Base-by-base conservation (phyloP, 1,140 invertebrate species). In the Macrobrachium nipponense region DNA sequence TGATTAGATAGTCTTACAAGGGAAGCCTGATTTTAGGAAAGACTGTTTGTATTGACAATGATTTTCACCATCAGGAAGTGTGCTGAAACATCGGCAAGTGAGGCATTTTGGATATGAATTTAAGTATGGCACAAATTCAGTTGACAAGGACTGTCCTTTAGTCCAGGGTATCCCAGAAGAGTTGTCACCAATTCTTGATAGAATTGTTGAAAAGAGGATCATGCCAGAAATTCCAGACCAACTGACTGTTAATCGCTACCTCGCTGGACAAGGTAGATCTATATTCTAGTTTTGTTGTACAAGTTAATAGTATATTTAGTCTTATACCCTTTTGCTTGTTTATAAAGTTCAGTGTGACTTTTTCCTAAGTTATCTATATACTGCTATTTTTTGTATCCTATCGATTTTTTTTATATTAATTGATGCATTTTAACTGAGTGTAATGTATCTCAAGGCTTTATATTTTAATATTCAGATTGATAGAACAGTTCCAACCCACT, bases 21-120 rank as follows among this genome's bases (percentile, higher is more conserved):
- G 3, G 51, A 51, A 51, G 51, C 8, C 51, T 51, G 7, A 51
- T 51, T 2, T 6, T 10, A 6, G 15, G 76, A 78, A 60, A 14
- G 20, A 2, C 17, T 87, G 64, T 62, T 73, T 51, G 36, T n/a
- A 36, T n/a, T 14, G 4, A 12, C 36, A 87, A 12, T 43, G 51
- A 70, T 44, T 5, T 82, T 27, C 66, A 51, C 78, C 51, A 51
- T 59, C n/a, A 86, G 64, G 77, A 80, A 90, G 89, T 81, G 91
- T 89, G 61, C 91, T 98, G 82, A 99, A 98, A 91, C 95, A 98
- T 90, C 92, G 98, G 70, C 93, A 93, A 92, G 98, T 98, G 0
- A 96, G 95, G 91, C 98, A 99, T 92, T 99, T 94, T 94, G 98
- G 98, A 0, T 99, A 95, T 91, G 96, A 97, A 91, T 99, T 99